A percentile compares a stretch with the other conserved stretches of the same genome.
phyloP scores from a whole-genome alignment of 2,113 vertebrate genomes.

The Oenanthe oenanthe region DNA sequence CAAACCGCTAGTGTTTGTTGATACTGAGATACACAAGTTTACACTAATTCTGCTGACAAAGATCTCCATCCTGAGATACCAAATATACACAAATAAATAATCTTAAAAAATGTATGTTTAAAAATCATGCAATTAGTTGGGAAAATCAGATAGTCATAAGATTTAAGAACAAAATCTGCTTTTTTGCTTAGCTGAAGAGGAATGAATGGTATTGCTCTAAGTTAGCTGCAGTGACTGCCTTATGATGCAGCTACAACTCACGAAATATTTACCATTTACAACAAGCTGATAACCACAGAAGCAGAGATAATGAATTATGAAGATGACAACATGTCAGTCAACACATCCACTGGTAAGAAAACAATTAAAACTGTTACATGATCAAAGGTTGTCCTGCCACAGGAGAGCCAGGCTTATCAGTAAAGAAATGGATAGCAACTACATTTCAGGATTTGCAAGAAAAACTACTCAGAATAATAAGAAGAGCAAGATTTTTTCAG shows the following conservation, averaged over 20 bases:
- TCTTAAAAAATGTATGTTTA: neutral
- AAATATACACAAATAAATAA: neutral
- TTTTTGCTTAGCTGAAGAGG: neutral
- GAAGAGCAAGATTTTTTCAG: neutral
- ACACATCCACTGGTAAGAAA: neutral
- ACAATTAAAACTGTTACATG: neutral
- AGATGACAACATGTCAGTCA: neutral
- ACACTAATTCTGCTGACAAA: neutral
- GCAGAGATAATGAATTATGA: neutral
- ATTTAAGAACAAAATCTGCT: neutral
- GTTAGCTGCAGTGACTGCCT: neutral
- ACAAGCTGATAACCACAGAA: neutral
- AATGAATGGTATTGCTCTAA: neutral
- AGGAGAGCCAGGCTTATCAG: neutral
- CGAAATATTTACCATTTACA: neutral
- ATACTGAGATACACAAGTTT: neutral
- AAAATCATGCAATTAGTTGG: neutral
- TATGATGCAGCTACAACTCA: neutral
- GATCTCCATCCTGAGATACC: neutral
- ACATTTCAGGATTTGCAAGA: neutral
- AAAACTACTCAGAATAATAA: neutral
- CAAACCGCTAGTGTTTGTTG: neutral
- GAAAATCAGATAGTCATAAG: neutral
- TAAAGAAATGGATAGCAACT: neutral
- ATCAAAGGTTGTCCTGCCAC: neutral